A percentile compares a stretch with the other conserved stretches of the same genome.
These are phyloP conservation scores for Panthera tigris DNA, from an alignment of 2,113 vertebrate species.

Conservation along the genomic window DNA sequence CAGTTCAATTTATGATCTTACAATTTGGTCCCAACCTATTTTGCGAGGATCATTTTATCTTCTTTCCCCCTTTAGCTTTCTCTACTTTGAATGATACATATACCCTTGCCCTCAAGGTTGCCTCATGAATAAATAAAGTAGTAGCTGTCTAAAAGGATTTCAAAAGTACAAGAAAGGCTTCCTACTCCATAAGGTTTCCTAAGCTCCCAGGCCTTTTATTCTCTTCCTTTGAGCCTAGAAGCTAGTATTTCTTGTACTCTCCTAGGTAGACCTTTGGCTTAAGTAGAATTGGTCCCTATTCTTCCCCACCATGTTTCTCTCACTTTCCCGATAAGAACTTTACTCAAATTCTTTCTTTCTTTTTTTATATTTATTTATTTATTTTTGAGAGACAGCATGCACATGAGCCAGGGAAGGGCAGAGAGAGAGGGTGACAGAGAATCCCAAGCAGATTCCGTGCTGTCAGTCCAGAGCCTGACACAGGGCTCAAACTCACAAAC, in stretches of 20 bases:
- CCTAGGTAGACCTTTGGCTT: background rate
- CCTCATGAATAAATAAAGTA: background rate
- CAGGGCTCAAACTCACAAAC: too few relatives aligned
- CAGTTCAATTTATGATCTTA: background rate
- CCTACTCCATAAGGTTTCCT: background rate
- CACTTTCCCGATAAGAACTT: background rate
- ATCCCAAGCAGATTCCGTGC: too few relatives aligned
- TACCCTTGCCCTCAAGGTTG: background rate
- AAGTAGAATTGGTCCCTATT: background rate
- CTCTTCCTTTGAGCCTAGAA: background rate
- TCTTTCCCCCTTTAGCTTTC: constrained; percentile 10
- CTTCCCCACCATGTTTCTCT: background rate
- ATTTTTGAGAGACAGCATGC: too few relatives aligned
- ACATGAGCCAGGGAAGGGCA: too few relatives aligned
- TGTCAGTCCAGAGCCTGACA: too few relatives aligned
- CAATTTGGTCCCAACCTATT: background rate
- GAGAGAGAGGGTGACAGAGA: too few relatives aligned
- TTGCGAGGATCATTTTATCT: background rate
- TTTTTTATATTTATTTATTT: too few relatives aligned
- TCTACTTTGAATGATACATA: constrained; percentile 8
- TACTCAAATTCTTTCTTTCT: background rate
- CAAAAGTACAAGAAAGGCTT: background rate
- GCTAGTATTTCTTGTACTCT: background rate
- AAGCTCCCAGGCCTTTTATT: background rate
- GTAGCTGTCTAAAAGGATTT: background rate